Base-by-base conservation (phyloP, 1,140 invertebrate species). In the Temnothorax curvispinosus region DNA sequence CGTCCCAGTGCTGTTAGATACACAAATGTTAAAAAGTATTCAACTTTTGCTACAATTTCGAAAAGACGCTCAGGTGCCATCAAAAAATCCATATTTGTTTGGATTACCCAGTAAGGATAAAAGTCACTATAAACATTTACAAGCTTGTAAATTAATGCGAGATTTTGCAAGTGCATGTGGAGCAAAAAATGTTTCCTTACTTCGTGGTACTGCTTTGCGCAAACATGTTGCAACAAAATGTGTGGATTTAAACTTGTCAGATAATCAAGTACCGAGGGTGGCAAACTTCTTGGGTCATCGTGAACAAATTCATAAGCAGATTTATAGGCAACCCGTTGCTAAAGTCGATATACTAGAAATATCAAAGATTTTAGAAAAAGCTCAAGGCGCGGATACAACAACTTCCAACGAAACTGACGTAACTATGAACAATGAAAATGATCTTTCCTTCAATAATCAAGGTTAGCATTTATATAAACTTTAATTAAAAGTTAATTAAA, bases 181-280 rank as follows among this genome's bases (percentile, higher is more conserved):
- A 64, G 35, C 62, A 35, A n/a, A 41, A 64, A 64, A 41, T 35
- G 2, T 7, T 2, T 64, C 15, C 18, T 3, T 35, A 64, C 35
- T 64, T 38, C 35, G 62, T 38, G 62, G 62, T n/a, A 64, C 62
- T 41, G 4, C 32, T 11, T 38, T 64, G 35, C 62, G 35, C 62
- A 64, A 64, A 38, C 32, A 64, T 41, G 35, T 64, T 38, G 62
- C 62, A 64, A 64, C 62, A 18, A 64, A 64, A 64, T 64, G 62
- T 64, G 15, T 38, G 3, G 35, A 64, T 38, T 38, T 64, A 64
- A 64, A 64, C 7, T 35, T 38, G n/a, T 64, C 32, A 41, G 15
- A 64, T n/a, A 64, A 38, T 58, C 21, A 64, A 64, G 7, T 64
- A 5, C n/a, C 62, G 1, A 64, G 62, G 8, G 35, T 64, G 2